Evolutionary conservation across 2,797 vertebrate species (phyloP), one percentile per base, ranked within the genome.

Genomic region (Coilia nasus): DNA sequence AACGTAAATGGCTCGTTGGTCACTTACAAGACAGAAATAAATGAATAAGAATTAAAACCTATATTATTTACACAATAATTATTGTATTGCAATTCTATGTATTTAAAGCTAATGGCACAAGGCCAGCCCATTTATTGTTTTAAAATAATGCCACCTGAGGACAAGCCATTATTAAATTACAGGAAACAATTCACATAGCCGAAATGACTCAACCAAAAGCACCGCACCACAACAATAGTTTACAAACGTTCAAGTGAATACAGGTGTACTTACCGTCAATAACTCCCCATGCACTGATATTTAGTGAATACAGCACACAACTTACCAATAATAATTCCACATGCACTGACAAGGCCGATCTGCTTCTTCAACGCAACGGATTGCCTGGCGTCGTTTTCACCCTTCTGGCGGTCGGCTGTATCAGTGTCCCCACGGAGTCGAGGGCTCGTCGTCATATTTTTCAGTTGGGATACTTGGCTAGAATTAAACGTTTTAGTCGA

Each of bases 241-340:
- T 31, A 35, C 12, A 75, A 35, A 7, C 11, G 14, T 59, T 28
- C 7, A 11, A 19, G 57, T 59, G 6, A 15, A 21, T 6, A 59
- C 5, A 3, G 10, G 62, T 25, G 7, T 10, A 67, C 62, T 67
- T 25, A 67, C 62, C 62, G 62, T 97, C 93, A 47, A 97, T 97
- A 83, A 97, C 96, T 14, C 95, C 95, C 88, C 96, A 97, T n/a
- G 95, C 97, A 81, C 97, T 97, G 81, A 95, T n/a, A n/a, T n/a
- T n/a, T n/a, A 47, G 46, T 4, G 46, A 47, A 47, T 10, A 47
- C 4, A 10, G 25, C 14, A 28, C 60, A 46, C 47, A 0, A 88
- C 96, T 96, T 80, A 96, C 96, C 97, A 59, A 97, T 93, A 47
- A 97, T 97, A 83, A 97, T 96, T 14, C 95, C 95, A 88, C 96